phyloP scores from a whole-genome alignment of 2,888 invertebrate species.

The Micoletzkya japonica region DNA sequence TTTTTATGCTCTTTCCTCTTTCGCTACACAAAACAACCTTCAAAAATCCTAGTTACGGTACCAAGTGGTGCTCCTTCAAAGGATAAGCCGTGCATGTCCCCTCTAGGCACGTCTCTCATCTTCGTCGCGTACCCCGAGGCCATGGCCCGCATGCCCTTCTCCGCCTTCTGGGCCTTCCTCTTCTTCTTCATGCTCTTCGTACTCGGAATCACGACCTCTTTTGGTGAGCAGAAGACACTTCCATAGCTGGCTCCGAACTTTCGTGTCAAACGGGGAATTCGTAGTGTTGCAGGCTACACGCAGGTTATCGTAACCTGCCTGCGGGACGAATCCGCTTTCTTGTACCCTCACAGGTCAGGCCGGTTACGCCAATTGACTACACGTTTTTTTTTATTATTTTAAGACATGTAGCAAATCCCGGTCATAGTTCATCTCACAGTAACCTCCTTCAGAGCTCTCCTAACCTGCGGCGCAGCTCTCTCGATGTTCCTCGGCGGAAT shows the following conservation, averaged over 20 bases:
- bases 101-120: slow-evolving; percentile 65
- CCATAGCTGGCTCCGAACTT: too few species aligned
- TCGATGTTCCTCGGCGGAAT: not conserved
- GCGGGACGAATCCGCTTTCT: not conserved
- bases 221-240: too few species aligned
- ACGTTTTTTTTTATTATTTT: too few species aligned
- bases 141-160: slow-evolving; percentile 60
- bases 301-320: not conserved
- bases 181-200: slow-evolving; percentile 66
- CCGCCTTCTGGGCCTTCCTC: slow-evolving; percentile 64
- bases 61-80: too few species aligned
- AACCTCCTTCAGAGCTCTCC: not conserved
- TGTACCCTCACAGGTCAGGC: too few species aligned
- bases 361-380: too few species aligned
- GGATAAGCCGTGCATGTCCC: not conserved
- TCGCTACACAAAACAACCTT: too few species aligned
- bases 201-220: slow-evolving; percentile 61
- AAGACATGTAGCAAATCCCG: too few species aligned
- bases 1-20: too few species aligned
- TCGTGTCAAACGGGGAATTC: too few species aligned
- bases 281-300: slow-evolving; percentile 7
- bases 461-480: not conserved
- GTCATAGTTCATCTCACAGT: too few species aligned
- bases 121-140: slow-evolving; percentile 66
- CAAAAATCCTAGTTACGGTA: too few species aligned